A percentile compares a stretch with the other conserved stretches of the same genome.
phyloP scores from a whole-genome alignment of 35 echinoderm and acorn worm genomes.

The Diadema setosum region DNA sequence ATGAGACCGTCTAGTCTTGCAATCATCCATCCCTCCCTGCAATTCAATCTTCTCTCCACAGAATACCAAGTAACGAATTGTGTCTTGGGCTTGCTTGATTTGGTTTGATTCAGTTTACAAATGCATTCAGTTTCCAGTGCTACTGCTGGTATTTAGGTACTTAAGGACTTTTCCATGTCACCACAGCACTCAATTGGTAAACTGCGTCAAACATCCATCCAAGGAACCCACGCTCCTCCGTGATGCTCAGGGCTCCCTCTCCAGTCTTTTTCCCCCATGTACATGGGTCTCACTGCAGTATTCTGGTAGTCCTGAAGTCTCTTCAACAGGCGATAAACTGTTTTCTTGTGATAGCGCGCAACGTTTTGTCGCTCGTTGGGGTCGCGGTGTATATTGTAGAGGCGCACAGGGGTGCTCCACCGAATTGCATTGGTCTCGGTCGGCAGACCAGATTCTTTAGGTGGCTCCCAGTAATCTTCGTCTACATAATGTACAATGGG shows the following conservation, averaged over 20 bases:
- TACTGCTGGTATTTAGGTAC: too few relatives aligned
- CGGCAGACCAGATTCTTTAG: not conserved
- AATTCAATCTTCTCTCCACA: too few relatives aligned
- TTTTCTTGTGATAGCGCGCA: not conserved
- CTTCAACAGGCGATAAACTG: not conserved
- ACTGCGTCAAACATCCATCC: not conserved
- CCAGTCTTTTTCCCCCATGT: not conserved
- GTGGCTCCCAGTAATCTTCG: conserved; percentile 1
- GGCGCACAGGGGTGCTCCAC: not conserved
- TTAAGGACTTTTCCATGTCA: too few relatives aligned
- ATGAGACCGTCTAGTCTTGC: too few relatives aligned
- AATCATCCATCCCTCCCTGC: too few relatives aligned
- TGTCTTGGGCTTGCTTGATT: too few relatives aligned
- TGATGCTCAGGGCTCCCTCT: not conserved
- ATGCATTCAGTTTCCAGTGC: too few relatives aligned
- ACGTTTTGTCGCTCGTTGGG: conserved; percentile 3
- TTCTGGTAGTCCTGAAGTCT: conserved; percentile 2
- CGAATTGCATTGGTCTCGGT: not conserved
- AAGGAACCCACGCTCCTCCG: not conserved
- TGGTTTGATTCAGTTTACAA: too few relatives aligned
- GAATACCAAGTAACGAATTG: too few relatives aligned
- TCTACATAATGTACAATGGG: not conserved
- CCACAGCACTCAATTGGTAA: too few relatives aligned
- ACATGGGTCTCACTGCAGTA: not conserved
- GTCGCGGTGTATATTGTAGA: not conserved